phyloP scores from a whole-genome alignment of 2,888 invertebrate genomes.

The Tanytarsus gracilentus region DNA sequence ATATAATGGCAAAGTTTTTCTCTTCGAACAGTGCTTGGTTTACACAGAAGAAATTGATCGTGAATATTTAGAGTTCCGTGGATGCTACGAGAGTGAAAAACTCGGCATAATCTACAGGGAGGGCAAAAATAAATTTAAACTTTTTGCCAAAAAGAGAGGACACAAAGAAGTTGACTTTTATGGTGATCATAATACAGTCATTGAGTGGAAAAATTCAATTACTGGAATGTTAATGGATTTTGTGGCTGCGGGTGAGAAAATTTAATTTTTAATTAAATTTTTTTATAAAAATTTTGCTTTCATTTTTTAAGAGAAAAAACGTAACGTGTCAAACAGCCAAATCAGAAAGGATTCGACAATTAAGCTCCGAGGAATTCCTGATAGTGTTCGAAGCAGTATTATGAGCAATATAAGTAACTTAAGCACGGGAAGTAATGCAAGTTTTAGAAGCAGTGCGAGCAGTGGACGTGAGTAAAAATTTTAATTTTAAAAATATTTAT shows the following conservation, averaged over 20 bases:
- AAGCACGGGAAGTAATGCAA: conserved; percentile 10
- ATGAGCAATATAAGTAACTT: conserved; percentile 2
- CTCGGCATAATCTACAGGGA: conserved; percentile 36
- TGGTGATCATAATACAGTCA: conserved; percentile 33
- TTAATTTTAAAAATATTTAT: background rate
- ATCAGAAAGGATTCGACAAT: background rate
- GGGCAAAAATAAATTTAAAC: conserved; percentile 24
- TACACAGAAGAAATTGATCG: conserved; percentile 42
- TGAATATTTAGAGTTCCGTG: conserved; percentile 38
- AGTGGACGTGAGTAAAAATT: conserved; percentile 3
- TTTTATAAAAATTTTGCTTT: background rate
- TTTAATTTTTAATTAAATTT: background rate
- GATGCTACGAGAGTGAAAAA: conserved; percentile 41
- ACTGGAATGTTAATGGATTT: conserved; percentile 21
- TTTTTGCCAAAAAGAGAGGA: conserved; percentile 35
- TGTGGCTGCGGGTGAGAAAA: background rate
- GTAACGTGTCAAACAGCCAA: background rate
- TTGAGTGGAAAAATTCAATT: conserved; percentile 18
- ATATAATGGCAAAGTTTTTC: conserved; percentile 40
- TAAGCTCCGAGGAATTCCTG: background rate
- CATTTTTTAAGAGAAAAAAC: conserved; percentile 9
- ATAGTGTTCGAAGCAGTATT: conserved; percentile 8
- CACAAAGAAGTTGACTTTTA: conserved; percentile 41
- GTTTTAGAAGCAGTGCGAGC: conserved; percentile 15
- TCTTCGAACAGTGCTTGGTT: conserved; percentile 42